Evolutionary conservation across 2,113 vertebrate genomes (phyloP), one percentile per base, ranked within the genome.

Genomic region (Choloepus hoffmanni): DNA sequence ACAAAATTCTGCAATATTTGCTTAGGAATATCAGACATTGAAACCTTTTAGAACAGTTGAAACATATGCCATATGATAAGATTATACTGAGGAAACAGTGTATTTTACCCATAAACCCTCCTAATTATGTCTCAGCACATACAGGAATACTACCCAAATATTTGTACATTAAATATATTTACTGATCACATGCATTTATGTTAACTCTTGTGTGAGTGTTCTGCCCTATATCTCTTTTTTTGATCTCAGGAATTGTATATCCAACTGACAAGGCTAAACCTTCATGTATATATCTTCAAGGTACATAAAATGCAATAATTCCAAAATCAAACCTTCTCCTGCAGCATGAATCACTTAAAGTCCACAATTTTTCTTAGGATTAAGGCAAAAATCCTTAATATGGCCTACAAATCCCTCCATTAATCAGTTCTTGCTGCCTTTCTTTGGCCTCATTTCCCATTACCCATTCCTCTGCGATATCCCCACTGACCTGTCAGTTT

Each of bases 11-110:
- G 11, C 53, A 12, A 85, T 55, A 14, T 63, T 58, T 19, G 30
- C 9, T 95, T 40, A 88, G 67, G 26, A 77, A 87, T 82, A 84
- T n/a, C 33, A 84, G 84, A 73, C 28, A 60, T 84, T 87, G 28
- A 77, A 1, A 55, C 36, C 0, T 84, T 30, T 2, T 58, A 90
- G 53, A 86, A 55, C 14, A 70, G 4, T 28, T 62, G 45, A 58
- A 77, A 68, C 11, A 40, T 79, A 40, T 83, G 23, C 92, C 77
- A 45, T 23, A 76, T 62, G 5, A 81, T 19, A 68, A 8, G 4
- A 33, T 85, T 79, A 72, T 63, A 40, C 5, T 74, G 14, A 74
- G 43, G 30, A 60, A 67, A 55, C 2, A n/a, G 0, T 8, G 9
- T 3, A 16, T 81, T 89, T 63, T 63, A 1, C 13, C 28, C 9